These are phyloP conservation scores for Phrynocephalus guinanensis DNA, from an alignment of 2,797 vertebrate species.

Conservation along the genomic window DNA sequence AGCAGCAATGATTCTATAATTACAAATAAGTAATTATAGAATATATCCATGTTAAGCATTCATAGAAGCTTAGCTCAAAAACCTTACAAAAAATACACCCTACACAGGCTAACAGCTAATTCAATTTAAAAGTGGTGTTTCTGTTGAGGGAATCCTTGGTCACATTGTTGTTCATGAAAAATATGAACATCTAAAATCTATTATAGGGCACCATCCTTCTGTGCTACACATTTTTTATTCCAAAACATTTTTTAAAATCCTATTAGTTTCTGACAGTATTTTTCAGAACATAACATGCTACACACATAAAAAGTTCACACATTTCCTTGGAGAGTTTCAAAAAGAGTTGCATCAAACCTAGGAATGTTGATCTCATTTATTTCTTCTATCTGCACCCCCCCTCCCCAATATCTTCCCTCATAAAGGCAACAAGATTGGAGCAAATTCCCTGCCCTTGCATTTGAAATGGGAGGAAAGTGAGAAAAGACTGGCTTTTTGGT, in stretches of 20 bases:
- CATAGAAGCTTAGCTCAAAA: not conserved
- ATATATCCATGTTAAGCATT: not conserved
- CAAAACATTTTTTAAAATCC: not conserved
- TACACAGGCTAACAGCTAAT: not conserved
- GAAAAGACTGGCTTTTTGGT: not conserved
- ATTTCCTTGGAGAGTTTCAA: not conserved
- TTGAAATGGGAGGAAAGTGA: conserved; percentile 16
- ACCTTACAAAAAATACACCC: not conserved
- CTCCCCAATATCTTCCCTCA: not conserved
- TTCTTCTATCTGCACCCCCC: not conserved
- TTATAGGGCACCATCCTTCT: not conserved
- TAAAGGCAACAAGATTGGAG: conserved; percentile 20
- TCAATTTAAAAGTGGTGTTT: not conserved
- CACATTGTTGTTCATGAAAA: not conserved
- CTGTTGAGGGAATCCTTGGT: not conserved
- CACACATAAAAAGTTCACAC: not conserved
- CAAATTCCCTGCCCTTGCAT: conserved; percentile 34
- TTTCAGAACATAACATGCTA: not conserved
- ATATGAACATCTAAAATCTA: not conserved
- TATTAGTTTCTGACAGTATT: conserved; percentile 1
- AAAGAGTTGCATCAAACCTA: conserved; percentile 4
- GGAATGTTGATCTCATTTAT: conserved; percentile 25
- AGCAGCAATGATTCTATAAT: not conserved
- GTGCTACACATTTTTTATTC: not conserved
- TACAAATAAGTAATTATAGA: not conserved